Evolutionary conservation across 2,797 vertebrate genomes (phyloP), one percentile per base, ranked within the genome.

Genomic region (Loriculus beryllinus): DNA sequence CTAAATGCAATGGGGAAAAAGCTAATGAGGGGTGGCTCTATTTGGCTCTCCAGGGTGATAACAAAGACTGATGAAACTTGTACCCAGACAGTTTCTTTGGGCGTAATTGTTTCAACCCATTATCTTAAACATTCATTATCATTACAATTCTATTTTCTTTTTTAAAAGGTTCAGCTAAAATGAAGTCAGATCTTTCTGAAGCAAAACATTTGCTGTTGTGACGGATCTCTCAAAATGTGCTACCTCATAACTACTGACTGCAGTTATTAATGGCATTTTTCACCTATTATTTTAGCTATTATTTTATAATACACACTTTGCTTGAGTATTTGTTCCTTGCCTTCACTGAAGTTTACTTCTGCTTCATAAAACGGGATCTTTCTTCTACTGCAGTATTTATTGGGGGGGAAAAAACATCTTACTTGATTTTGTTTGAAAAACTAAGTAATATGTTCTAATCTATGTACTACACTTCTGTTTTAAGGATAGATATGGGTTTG

Each of bases 371-470:
- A 6, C 7, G 6, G 11, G 4, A 2, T 33, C 6, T 9, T 35
- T 67, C 29, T 64, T 49, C 33, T 68, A 52, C 14, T 28, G 1
- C 2, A 63, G 5, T 19, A 76, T 37, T 62, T 33, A 21, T 2
- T 54, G 12, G 3, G 5, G 2, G 43, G 12, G 1, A 0, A n/a
- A n/a, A n/a, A n/a, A n/a, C n/a, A 43, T 40, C 20, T 48, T 57
- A 42, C 26, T 45, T 72, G 10, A 65, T 4, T 84, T 40, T 0
- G 2, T 64, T 54, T 56, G 17, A 57, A 65, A 77, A 69, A 10
- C 0, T 12, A 51, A 83, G 60, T 62, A 12, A 45, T 10, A 15
- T 14, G 13, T 26, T 67, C 26, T 21, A 71, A 42, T 2, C 4
- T 28, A 21, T 3, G 5, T 35, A 37, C 9, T 72, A 31, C 15